phyloP scores from a whole-genome alignment of 1,140 invertebrate genomes.

The Latrodectus geometricus region DNA sequence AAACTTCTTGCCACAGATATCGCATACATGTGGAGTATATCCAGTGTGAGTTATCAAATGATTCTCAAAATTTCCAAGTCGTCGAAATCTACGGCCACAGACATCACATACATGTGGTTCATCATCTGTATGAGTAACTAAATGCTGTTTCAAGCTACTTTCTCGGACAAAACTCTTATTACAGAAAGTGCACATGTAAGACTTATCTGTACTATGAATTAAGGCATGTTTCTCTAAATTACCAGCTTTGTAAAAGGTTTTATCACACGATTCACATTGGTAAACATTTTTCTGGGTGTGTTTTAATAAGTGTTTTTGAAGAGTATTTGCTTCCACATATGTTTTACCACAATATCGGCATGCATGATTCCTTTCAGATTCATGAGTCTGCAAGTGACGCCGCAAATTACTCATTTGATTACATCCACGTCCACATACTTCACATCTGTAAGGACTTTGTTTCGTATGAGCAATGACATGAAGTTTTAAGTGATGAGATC shows the following conservation, averaged over 20 bases:
- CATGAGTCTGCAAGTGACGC: constrained; percentile 48
- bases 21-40: constrained; percentile 50
- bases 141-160: constrained; percentile 45
- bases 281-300: constrained; percentile 40
- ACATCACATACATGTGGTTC: constrained; percentile 50
- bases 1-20: constrained; percentile 52
- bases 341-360: constrained; percentile 51
- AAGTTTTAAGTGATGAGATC: constrained; percentile 56
- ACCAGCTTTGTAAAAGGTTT: constrained; percentile 52
- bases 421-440: constrained; percentile 45
- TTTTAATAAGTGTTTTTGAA: constrained; percentile 42
- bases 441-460: constrained; percentile 49
- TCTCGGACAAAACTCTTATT: constrained; percentile 53
- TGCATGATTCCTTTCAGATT: constrained; percentile 30
- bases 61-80: constrained; percentile 55
- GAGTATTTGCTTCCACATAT: constrained; percentile 39
- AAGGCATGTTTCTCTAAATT: constrained; percentile 52
- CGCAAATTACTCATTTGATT: constrained; percentile 56
- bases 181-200: constrained; percentile 45
- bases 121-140: constrained; percentile 40
- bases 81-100: constrained; percentile 40
- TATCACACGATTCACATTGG: constrained; percentile 54
- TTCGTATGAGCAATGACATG: constrained; percentile 53
- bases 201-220: constrained; percentile 31
- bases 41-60: constrained; percentile 60